phyloP scores from a whole-genome alignment of 2,113 vertebrate species.

The Halcyon malimbica region DNA sequence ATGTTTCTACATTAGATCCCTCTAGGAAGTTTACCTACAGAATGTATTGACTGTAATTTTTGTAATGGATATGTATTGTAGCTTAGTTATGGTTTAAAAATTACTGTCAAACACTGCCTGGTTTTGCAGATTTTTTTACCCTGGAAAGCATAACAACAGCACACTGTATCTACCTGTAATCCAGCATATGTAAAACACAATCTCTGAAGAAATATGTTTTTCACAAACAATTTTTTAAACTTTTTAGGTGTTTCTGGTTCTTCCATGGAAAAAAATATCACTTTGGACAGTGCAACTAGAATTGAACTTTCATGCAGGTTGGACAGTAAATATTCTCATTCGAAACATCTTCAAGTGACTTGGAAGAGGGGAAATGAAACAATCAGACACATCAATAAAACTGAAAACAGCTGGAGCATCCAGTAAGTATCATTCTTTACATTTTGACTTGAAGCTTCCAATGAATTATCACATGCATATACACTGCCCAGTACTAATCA shows the following conservation, averaged over 20 bases:
- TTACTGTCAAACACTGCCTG: not conserved
- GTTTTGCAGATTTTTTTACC: not conserved
- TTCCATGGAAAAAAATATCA: slow-evolving; percentile 17
- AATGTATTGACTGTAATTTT: not conserved
- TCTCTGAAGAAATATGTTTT: not conserved
- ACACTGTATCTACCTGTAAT: not conserved
- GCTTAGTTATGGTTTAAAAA: not conserved
- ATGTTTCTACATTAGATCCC: not conserved
- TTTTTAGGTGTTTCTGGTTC: not conserved
- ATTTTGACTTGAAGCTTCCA: not conserved
- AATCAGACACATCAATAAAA: not conserved
- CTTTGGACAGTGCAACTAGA: slow-evolving; percentile 19
- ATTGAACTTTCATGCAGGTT: slow-evolving; percentile 70
- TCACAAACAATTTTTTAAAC: not conserved
- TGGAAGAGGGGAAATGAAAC: slow-evolving; percentile 67
- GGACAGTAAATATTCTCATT: not conserved
- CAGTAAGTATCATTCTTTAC: slow-evolving; percentile 53
- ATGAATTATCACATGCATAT: not conserved
- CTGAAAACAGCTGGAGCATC: slow-evolving; percentile 30
- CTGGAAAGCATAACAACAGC: not conserved
- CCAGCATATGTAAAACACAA: not conserved
- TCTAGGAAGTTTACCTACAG: not conserved
- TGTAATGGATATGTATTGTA: not conserved
- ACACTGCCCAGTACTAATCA: not conserved
- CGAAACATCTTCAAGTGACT: slow-evolving; percentile 30